These are phyloP conservation scores for Lagria hirta DNA, from an alignment of 2,888 invertebrate genomes.

Conservation along the genomic window DNA sequence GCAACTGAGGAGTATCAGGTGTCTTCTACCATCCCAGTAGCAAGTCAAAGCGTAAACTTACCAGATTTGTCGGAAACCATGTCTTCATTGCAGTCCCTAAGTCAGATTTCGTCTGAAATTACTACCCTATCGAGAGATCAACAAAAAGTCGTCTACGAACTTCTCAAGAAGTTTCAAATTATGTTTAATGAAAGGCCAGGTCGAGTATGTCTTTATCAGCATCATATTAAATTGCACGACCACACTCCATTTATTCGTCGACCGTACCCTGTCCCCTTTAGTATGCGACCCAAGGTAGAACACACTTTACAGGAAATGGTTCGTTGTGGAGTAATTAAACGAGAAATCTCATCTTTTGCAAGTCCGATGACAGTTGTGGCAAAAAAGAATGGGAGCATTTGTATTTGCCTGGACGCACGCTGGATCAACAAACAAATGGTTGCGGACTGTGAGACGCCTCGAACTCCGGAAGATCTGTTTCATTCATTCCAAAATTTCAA, in stretches of 20 bases:
- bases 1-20: background rate
- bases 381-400: slow-evolving; percentile 39
- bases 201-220: slow-evolving; percentile 30
- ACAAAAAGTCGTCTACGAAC: slow-evolving; percentile 8
- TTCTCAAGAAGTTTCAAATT: slow-evolving; percentile 12
- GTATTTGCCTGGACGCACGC: slow-evolving; percentile 43
- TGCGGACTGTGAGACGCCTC: slow-evolving; percentile 37
- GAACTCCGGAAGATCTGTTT: slow-evolving; percentile 29
- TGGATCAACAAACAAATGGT: slow-evolving; percentile 39
- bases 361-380: slow-evolving; percentile 39
- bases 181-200: slow-evolving; percentile 31
- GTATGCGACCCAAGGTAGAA: slow-evolving; percentile 34
- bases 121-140: slow-evolving; percentile 4
- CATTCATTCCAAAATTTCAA: slow-evolving; percentile 5
- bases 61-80: background rate
- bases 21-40: background rate
- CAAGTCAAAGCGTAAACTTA: background rate
- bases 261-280: slow-evolving; percentile 41
- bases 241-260: slow-evolving; percentile 29
- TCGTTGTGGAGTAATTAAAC: slow-evolving; percentile 37
- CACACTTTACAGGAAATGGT: slow-evolving; percentile 38
- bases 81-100: background rate
- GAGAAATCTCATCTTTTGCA: slow-evolving; percentile 38
- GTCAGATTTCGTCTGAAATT: background rate
- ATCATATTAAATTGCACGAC: slow-evolving; percentile 32